phyloP scores from a whole-genome alignment of 2,113 vertebrate species.

The Holacanthus passer region DNA sequence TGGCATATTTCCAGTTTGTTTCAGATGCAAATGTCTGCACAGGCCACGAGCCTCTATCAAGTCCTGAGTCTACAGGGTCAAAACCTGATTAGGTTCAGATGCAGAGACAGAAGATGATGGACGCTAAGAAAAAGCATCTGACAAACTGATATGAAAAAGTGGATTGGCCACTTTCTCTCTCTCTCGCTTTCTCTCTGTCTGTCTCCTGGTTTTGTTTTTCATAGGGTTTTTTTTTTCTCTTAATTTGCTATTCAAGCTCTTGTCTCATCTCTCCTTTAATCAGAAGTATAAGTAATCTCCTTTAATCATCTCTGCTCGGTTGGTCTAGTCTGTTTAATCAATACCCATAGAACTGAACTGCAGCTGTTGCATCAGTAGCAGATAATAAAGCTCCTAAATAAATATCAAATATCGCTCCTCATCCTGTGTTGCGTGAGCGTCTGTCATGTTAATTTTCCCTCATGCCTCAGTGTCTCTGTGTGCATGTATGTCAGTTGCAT shows the following conservation, averaged over 20 bases:
- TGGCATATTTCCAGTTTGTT: neutral
- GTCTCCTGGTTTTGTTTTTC: slow-evolving; percentile 17
- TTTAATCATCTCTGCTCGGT: slow-evolving; percentile 31
- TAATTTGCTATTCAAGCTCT: neutral
- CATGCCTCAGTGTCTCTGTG: neutral
- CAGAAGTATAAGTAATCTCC: slow-evolving; percentile 34
- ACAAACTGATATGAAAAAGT: neutral
- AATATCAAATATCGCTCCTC: slow-evolving; percentile 3
- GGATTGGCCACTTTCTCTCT: neutral
- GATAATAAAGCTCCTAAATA: slow-evolving; percentile 36
- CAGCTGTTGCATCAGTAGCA: slow-evolving; percentile 14
- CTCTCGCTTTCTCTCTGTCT: neutral
- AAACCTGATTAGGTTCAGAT: neutral
- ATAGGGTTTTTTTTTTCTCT: neutral
- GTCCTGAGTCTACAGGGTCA: neutral
- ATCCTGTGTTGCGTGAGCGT: slow-evolving; percentile 8
- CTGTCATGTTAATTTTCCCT: slow-evolving; percentile 39
- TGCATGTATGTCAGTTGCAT: slow-evolving; percentile 8
- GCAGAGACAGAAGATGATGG: neutral
- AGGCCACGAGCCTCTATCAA: neutral
- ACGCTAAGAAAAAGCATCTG: neutral
- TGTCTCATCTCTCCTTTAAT: slow-evolving; percentile 35
- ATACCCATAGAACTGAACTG: slow-evolving; percentile 17
- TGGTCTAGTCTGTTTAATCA: slow-evolving; percentile 15
- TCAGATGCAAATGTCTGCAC: neutral